Percentiles rank a stretch among this genome's conserved stretches.
phyloP scores from a whole-genome alignment of 2,888 invertebrate species.

The Sylvicola fuscatus region DNA sequence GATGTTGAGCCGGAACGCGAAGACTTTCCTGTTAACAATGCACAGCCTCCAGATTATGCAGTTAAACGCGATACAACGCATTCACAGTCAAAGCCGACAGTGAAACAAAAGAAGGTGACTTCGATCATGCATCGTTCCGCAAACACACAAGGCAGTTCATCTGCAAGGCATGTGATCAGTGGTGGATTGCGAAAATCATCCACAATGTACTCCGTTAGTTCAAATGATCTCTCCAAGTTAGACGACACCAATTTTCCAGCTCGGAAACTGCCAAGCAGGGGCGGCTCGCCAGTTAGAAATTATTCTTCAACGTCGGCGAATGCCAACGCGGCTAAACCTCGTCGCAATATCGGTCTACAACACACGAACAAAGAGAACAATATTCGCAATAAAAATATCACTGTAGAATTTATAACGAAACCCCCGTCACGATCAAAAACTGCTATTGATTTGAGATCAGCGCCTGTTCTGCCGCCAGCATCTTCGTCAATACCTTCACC shows the following conservation, averaged over 20 bases:
- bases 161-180: too few relatives aligned
- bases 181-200: conserved; percentile 11
- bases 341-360: background rate
- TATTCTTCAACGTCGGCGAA: background rate
- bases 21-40: conserved; percentile 23
- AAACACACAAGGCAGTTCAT: conserved; percentile 1
- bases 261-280: too few relatives aligned
- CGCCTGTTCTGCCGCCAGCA: conserved; percentile 1
- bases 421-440: conserved; percentile 23
- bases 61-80: conserved; percentile 9
- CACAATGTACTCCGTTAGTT: conserved; percentile 14
- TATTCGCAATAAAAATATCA: conserved; percentile 16
- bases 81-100: conserved; percentile 1
- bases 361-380: conserved; percentile 5
- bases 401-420: conserved; percentile 23
- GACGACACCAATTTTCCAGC: conserved; percentile 10
- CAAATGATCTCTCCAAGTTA: conserved; percentile 24
- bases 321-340: too few relatives aligned
- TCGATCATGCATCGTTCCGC: background rate
- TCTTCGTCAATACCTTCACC: background rate
- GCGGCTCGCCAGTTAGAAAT: conserved; percentile 5
- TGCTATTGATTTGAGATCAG: conserved; percentile 19
- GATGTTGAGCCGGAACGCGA: conserved; percentile 23
- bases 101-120: background rate
- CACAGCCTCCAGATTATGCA: conserved; percentile 14